Percentiles rank a stretch among this genome's conserved stretches.
These are phyloP conservation scores for Meandrusa payeni DNA, from an alignment of 2,888 invertebrate species.

Conservation along the genomic window DNA sequence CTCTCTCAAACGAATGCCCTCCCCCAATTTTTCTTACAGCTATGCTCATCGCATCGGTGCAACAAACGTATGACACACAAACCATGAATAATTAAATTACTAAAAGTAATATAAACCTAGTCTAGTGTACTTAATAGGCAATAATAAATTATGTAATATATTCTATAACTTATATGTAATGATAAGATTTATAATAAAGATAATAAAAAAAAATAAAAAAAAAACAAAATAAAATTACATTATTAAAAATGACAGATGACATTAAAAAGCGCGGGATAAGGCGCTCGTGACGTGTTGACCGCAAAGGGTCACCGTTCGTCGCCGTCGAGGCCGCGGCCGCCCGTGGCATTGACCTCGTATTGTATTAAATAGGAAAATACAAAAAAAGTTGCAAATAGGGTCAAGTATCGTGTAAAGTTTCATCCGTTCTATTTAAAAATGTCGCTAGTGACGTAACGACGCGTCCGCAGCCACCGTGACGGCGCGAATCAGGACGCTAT, in stretches of 20 bases:
- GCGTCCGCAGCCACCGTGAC: slow-evolving; percentile 60
- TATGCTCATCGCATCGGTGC: slow-evolving; percentile 55
- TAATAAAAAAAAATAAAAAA: slow-evolving; percentile 57
- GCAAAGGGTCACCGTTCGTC: slow-evolving; percentile 29
- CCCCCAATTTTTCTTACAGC: slow-evolving; percentile 73
- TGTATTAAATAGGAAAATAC: slow-evolving; percentile 44
- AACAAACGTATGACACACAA: slow-evolving; percentile 35
- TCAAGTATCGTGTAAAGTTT: slow-evolving; percentile 70
- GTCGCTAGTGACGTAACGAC: slow-evolving; percentile 53
- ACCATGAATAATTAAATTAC: slow-evolving; percentile 41
- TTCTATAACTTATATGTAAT: slow-evolving; percentile 77
- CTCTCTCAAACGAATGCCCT: slow-evolving; percentile 60
- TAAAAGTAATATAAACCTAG: slow-evolving; percentile 48
- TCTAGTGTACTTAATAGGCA: slow-evolving; percentile 56
- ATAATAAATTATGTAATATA: slow-evolving; percentile 67
- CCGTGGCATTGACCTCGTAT: slow-evolving; percentile 66
- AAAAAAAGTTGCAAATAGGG: slow-evolving; percentile 51
- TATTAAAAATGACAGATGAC: slow-evolving; percentile 34
- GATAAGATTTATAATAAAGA: slow-evolving; percentile 79
- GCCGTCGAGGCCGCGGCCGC: slow-evolving; percentile 56
- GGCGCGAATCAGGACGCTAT: slow-evolving; percentile 54
- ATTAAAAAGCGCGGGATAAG: slow-evolving; percentile 20
- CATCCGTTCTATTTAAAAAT: slow-evolving; percentile 42
- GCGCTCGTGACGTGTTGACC: slow-evolving; percentile 33
- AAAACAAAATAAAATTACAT: slow-evolving; percentile 37